Evolutionary conservation across 2,113 vertebrate genomes (phyloP).

Genomic region (Puntigrus tetrazona): DNA sequence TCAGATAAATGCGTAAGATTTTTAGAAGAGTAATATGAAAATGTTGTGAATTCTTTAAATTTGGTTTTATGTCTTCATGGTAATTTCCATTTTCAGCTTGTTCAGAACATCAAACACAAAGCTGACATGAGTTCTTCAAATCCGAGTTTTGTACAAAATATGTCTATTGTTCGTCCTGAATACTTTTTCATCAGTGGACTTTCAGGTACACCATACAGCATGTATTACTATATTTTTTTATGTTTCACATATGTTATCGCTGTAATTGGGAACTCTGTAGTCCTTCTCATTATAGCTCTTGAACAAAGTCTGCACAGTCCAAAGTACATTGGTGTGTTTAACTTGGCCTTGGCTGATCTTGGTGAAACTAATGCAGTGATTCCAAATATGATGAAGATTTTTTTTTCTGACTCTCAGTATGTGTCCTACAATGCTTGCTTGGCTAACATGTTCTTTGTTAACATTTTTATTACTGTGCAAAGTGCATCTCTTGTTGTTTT

Average conservation of each 20-base stretch:
- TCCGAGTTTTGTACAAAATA: background rate
- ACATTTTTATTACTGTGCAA: too few relatives aligned
- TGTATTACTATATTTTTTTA: constrained; percentile 39
- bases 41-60: background rate
- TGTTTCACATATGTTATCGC: constrained; percentile 59
- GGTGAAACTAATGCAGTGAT: too few relatives aligned
- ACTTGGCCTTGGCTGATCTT: too few relatives aligned
- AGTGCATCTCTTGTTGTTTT: too few relatives aligned
- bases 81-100: constrained; percentile 20
- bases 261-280: constrained; percentile 43
- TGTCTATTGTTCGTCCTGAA: constrained; percentile 38
- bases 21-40: background rate
- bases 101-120: background rate
- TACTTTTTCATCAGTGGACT: constrained; percentile 53
- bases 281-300: constrained; percentile 1
- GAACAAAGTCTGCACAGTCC: too few relatives aligned
- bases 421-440: too few relatives aligned
- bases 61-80: background rate
- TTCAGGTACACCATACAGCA: constrained; percentile 23
- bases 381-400: too few relatives aligned
- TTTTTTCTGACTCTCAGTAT: too few relatives aligned
- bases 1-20: background rate
- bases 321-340: too few relatives aligned
- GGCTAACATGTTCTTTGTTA: too few relatives aligned
- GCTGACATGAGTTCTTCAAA: constrained; percentile 18